phyloP scores from a whole-genome alignment of 2,888 invertebrate genomes.

The Latheticus oryzae region DNA sequence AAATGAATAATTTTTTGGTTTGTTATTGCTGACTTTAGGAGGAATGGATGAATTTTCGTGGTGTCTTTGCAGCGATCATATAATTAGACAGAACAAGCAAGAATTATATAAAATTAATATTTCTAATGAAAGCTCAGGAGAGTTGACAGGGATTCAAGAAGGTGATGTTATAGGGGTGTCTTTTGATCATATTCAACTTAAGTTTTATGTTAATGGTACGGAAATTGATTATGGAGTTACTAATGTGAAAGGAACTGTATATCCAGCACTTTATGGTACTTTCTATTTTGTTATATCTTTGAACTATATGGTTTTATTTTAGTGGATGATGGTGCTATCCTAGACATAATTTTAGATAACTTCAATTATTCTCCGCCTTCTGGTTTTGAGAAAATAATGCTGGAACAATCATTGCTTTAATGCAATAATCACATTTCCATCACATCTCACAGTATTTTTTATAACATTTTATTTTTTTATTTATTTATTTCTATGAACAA shows the following conservation, averaged over 20 bases:
- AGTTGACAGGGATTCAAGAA: slow-evolving; percentile 79
- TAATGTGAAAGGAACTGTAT: slow-evolving; percentile 90
- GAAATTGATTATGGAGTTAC: slow-evolving; percentile 86
- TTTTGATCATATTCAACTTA: slow-evolving; percentile 95
- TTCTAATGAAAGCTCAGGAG: slow-evolving; percentile 57
- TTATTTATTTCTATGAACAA: slow-evolving; percentile 42
- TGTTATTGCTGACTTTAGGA: slow-evolving; percentile 69
- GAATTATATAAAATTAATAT: slow-evolving; percentile 72
- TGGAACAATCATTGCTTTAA: slow-evolving; percentile 96
- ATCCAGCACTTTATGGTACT: slow-evolving; percentile 93
- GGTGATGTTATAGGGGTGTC: slow-evolving; percentile 95
- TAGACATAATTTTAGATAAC: slow-evolving; percentile 93
- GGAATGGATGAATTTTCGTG: slow-evolving; percentile 92
- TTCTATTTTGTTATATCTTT: slow-evolving; percentile 6
- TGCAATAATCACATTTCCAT: slow-evolving; percentile 46
- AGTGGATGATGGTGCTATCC: slow-evolving; percentile 98
- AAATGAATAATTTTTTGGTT: no score
- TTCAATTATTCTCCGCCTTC: slow-evolving; percentile 85
- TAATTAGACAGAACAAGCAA: slow-evolving; percentile 85
- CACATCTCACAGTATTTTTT: slow-evolving; percentile 42
- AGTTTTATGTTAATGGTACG: slow-evolving; percentile 94
- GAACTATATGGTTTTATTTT: slow-evolving; percentile 56
- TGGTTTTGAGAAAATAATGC: slow-evolving; percentile 95
- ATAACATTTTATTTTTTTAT: slow-evolving; percentile 41
- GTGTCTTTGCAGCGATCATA: slow-evolving; percentile 92